Evolutionary conservation across 2,888 invertebrate genomes (phyloP).

Genomic region (Cabera pusaria): DNA sequence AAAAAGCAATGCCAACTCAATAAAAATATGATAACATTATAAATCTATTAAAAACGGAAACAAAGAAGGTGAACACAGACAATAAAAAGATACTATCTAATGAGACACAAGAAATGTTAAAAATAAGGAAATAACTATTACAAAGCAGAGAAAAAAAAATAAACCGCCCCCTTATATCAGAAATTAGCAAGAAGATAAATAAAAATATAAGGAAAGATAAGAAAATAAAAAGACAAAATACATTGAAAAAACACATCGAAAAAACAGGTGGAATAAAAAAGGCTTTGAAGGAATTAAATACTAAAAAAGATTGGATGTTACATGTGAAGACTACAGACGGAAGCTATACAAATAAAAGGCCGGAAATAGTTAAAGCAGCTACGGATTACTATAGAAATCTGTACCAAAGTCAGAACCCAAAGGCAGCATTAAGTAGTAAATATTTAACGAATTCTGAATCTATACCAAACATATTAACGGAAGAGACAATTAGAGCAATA

Average conservation of each 20-base stretch:
- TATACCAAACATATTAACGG: neutral
- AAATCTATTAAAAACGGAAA: no score
- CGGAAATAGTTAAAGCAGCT: neutral
- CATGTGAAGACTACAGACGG: neutral
- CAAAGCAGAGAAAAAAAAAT: neutral
- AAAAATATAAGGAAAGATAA: neutral
- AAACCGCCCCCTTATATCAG: neutral
- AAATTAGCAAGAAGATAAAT: neutral
- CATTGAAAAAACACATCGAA: neutral
- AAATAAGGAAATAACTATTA: neutral
- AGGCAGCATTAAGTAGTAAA: no score
- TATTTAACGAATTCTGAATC: neutral
- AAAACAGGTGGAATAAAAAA: neutral
- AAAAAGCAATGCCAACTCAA: no score
- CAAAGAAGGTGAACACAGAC: no score
- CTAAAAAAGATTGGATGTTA: neutral
- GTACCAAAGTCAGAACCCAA: neutral
- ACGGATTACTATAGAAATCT: neutral
- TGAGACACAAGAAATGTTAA: neutral
- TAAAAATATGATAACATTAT: no score
- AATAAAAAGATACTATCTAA: no score
- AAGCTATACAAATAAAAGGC: neutral
- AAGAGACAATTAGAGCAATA: conserved; percentile 1
- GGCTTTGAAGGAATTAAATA: neutral
- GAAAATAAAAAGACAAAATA: neutral